Conservation (phyloP, 2,888 invertebrate genomes). For the Idaea dimidiata region DNA sequence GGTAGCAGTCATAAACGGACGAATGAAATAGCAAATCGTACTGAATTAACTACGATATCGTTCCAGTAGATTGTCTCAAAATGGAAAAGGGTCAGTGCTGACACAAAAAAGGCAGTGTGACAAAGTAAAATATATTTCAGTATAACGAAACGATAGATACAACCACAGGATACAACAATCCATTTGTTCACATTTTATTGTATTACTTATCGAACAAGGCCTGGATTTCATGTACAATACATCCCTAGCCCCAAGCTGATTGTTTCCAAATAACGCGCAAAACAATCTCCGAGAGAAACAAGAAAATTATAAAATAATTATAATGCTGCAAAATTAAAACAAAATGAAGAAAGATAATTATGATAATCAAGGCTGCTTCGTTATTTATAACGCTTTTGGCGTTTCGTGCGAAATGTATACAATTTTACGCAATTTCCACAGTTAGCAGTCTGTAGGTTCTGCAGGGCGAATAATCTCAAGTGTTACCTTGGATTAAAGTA, state of each 20-base stretch:
- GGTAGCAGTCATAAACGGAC: neutral
- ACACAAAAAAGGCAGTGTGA: neutral
- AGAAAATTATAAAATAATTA: neutral
- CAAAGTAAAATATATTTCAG: neutral
- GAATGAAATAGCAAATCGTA: neutral
- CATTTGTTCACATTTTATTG: neutral
- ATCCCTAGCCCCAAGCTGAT: neutral
- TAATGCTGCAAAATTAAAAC: neutral
- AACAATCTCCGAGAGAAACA: neutral
- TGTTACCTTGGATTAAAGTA: neutral
- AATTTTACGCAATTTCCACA: neutral
- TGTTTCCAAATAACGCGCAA: neutral
- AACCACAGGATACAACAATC: neutral
- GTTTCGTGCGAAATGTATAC: neutral
- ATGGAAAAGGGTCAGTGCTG: neutral
- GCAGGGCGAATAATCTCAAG: neutral
- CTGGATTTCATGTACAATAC: neutral
- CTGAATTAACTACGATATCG: neutral
- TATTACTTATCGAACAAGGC: neutral
- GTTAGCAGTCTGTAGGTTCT: neutral
- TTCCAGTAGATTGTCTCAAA: neutral
- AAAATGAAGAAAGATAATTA: neutral
- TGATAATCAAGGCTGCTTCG: constrained; percentile 1
- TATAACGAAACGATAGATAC: neutral
- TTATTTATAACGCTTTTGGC: neutral